Evolutionary conservation across 1,140 invertebrate species (phyloP), one percentile per base, ranked within the genome.

Genomic region (Antheraea mylitta): DNA sequence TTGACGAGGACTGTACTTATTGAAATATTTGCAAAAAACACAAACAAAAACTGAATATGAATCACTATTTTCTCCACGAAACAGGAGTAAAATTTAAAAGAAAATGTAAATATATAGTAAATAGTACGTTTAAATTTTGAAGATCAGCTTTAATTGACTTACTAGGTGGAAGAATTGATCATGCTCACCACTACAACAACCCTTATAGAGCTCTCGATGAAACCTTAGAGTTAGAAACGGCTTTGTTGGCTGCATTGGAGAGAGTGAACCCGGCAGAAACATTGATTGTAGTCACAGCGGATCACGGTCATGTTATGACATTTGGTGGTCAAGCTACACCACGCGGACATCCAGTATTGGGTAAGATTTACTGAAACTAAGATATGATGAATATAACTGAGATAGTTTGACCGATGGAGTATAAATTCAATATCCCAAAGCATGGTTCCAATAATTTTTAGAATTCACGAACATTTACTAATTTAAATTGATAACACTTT

Each of bases 141-240:
- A 64, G n/a, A 58, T 53, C 18, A 66, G 30, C 18, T 58, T 53
- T 58, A 66, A 18, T 45, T 36, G 10, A 19, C 45, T 53, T n/a
- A 10, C 16, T 37, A 96, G 95, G 95, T 77, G 95, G 95, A 30
- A 89, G 95, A 70, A 96, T 96, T 75, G 95, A 96, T 82, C 95
- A 96, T 73, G 95, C 95, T 9, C 96, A 96, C 86, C 96, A 96
- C 83, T 94, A 94, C 81, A 96, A 95, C 82, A 95, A 95, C 76
- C 95, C 95, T 4, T 95, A 94, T 74, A 87, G 95, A 79, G 95
- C 95, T 5, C 82, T 96, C 5, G 94, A 95, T 74, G 95, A 96
- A 79, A 95, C 95, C 3, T 83, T 95, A 36, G 94, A 95, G 22
- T 80, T 96, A 72, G 95, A 96, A 79, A 93, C 94, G 37, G 94